Conservation (phyloP, 2,797 vertebrate species). For the Acanthopagrus latus region DNA sequence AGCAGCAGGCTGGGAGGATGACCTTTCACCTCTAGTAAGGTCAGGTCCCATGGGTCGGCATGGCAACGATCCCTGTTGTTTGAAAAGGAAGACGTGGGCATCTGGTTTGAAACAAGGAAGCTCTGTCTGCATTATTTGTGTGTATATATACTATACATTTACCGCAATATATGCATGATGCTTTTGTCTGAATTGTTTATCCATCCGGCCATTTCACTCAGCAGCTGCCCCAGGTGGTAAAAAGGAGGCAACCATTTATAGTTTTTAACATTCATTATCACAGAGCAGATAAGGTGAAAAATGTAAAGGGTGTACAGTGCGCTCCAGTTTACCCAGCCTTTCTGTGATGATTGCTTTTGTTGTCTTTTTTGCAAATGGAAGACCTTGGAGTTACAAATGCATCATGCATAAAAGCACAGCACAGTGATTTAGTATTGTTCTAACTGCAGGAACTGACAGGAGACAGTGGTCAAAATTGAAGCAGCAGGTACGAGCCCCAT, state of each 20-base stretch:
- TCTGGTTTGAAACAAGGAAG: constrained; percentile 63
- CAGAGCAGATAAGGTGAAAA: neutral
- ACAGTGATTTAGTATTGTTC: too few species aligned
- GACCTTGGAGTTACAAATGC: too few species aligned
- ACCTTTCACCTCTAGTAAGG: constrained; percentile 85
- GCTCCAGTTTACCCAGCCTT: neutral
- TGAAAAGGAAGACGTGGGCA: constrained; percentile 55
- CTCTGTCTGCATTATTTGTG: constrained; percentile 43
- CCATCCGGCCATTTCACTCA: neutral
- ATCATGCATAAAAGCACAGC: too few species aligned
- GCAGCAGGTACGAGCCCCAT: too few species aligned
- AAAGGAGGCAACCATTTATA: neutral
- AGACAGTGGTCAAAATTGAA: too few species aligned
- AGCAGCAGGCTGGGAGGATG: constrained; percentile 79
- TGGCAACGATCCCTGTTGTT: constrained; percentile 58
- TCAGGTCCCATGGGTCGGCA: constrained; percentile 74
- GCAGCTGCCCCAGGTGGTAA: neutral
- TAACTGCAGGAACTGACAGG: too few species aligned
- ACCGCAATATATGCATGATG: neutral
- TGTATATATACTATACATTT: neutral
- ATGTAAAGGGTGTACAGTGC: neutral
- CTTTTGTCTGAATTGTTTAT: neutral
- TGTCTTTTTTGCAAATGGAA: neutral
- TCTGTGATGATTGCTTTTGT: neutral
- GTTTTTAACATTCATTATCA: neutral